A percentile compares a stretch with the other conserved stretches of the same genome.
Conservation (phyloP, 30 jellyfish, hydroid and myxozoan species). For the Catostylus mosaicus region DNA sequence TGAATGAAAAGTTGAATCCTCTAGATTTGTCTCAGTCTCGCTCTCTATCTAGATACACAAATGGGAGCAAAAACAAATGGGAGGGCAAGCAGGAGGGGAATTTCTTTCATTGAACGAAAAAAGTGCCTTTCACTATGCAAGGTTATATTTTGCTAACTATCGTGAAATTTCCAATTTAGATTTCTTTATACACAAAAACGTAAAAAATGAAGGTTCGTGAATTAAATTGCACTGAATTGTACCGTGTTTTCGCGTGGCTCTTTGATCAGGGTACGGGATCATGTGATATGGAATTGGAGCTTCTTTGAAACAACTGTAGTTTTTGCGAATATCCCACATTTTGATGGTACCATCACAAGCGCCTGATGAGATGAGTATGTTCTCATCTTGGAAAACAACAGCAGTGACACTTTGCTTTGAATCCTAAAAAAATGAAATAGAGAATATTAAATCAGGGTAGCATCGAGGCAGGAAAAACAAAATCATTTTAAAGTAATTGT, state of each 20-base stretch:
- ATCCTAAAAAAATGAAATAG: constrained; percentile 61
- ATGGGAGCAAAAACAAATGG: no score
- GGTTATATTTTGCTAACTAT: no score
- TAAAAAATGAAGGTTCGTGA: no score
- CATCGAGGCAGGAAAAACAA: not conserved
- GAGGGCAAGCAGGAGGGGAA: no score
- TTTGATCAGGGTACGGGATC: constrained; percentile 90
- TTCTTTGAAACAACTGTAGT: constrained; percentile 60
- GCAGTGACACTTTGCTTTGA: constrained; percentile 96
- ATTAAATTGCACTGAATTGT: not conserved
- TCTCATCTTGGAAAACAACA: constrained; percentile 90
- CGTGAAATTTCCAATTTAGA: no score
- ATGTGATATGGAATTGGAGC: constrained; percentile 86
- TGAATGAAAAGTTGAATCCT: no score
- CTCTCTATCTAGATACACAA: no score
- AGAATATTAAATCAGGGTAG: not conserved
- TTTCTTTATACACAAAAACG: no score
- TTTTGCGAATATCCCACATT: constrained; percentile 94
- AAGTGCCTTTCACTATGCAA: no score
- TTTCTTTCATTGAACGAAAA: no score
- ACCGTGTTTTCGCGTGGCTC: constrained; percentile 94
- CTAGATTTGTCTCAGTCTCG: no score
- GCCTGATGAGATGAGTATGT: constrained; percentile 86
- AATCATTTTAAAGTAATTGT: not conserved
- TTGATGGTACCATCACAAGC: constrained; percentile 99